These are phyloP conservation scores for Channa maculata DNA, from an alignment of 2,113 vertebrate genomes.

Conservation along the genomic window DNA sequence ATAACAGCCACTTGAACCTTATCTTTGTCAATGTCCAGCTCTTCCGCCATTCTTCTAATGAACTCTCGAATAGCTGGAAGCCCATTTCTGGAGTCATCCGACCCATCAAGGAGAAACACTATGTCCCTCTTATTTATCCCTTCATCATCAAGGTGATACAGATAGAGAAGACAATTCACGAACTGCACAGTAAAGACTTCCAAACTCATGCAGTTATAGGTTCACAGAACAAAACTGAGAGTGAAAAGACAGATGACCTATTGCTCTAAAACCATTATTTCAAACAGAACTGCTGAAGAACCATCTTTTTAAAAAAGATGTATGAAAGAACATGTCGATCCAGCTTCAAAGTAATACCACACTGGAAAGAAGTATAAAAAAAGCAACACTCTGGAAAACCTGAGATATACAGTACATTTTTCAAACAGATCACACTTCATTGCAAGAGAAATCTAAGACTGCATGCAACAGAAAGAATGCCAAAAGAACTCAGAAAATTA, in stretches of 20 bases:
- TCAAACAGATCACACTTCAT: neutral
- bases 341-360: slow-evolving; percentile 4
- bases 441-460: no score
- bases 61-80: slow-evolving; percentile 82
- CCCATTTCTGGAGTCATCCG: slow-evolving; percentile 85
- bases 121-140: slow-evolving; percentile 77
- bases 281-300: slow-evolving; percentile 29
- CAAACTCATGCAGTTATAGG: slow-evolving; percentile 15
- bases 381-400: slow-evolving; percentile 1
- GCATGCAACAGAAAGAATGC: no score
- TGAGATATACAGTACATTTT: slow-evolving; percentile 2
- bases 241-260: slow-evolving; percentile 19
- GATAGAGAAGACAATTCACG: slow-evolving; percentile 66
- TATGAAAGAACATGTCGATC: slow-evolving; percentile 1
- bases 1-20: slow-evolving; percentile 76
- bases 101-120: slow-evolving; percentile 90
- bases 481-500: no score
- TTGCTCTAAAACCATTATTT: slow-evolving; percentile 25
- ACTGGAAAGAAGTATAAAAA: slow-evolving; percentile 18
- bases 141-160: slow-evolving; percentile 75
- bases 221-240: slow-evolving; percentile 23
- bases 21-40: slow-evolving; percentile 72
- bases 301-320: slow-evolving; percentile 68
- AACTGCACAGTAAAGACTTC: slow-evolving; percentile 29
- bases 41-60: slow-evolving; percentile 77